A percentile compares a stretch with the other conserved stretches of the same genome.
Evolutionary conservation across 2,888 invertebrate genomes (phyloP).

Genomic region (Melieria omissa): DNA sequence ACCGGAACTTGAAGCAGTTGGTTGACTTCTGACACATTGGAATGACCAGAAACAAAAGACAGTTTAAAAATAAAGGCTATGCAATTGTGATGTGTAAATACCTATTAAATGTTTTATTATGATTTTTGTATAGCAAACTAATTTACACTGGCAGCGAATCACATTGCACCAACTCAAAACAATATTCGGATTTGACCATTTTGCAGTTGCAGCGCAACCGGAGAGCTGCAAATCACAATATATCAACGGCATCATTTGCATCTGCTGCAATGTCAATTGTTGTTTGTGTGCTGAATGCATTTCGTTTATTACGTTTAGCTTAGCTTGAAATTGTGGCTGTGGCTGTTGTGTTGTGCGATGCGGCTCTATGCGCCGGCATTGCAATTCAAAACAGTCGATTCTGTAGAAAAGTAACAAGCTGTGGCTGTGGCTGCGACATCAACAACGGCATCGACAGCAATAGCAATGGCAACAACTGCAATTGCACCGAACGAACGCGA

Average conservation of each 20-base stretch:
- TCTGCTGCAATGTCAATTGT: conserved; percentile 23
- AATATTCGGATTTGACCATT: conserved; percentile 6
- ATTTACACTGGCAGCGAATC: no score
- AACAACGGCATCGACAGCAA: conserved; percentile 1
- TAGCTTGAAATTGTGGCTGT: not conserved
- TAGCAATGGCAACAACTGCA: conserved; percentile 6
- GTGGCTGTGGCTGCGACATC: not conserved
- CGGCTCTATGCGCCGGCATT: no score
- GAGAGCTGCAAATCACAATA: conserved; percentile 35
- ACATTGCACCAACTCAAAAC: no score
- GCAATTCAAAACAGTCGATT: no score
- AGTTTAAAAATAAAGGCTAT: no score
- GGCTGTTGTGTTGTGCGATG: no score
- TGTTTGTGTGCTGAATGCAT: not conserved
- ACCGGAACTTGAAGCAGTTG: no score
- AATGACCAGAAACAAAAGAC: no score
- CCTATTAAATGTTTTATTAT: no score
- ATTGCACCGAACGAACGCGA: conserved; percentile 9
- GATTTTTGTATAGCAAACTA: no score
- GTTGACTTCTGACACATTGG: no score
- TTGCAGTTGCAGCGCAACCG: conserved; percentile 8
- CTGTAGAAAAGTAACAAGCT: not conserved
- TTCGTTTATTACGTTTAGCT: conserved; percentile 8
- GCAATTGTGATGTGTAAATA: no score
- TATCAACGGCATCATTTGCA: conserved; percentile 38